Evolutionary conservation across 1,140 invertebrate genomes (phyloP).

Genomic region (Diachasma alloeum): DNA sequence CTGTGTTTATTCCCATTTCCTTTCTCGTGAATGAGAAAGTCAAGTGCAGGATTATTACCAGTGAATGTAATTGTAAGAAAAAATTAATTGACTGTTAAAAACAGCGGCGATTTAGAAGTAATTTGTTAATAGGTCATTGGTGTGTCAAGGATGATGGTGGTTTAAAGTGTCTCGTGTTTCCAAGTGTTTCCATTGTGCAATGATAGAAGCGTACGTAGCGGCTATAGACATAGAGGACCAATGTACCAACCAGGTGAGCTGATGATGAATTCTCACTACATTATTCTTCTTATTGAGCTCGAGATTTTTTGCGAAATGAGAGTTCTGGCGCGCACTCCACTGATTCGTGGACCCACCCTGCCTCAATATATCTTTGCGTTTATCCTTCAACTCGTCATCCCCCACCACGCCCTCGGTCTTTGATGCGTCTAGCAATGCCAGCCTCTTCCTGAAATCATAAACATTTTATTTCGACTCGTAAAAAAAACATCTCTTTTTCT

Average conservation of each 20-base stretch:
- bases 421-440: background rate
- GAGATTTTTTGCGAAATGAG: background rate
- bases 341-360: slow-evolving; percentile 17
- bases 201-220: slow-evolving; percentile 48
- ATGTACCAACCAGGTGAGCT: slow-evolving; percentile 63
- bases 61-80: background rate
- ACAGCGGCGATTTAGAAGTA: background rate
- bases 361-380: background rate
- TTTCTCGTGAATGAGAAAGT: background rate
- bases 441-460: background rate
- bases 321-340: background rate
- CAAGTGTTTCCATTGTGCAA: slow-evolving; percentile 52
- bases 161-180: background rate
- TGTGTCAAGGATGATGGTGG: background rate
- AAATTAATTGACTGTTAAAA: background rate
- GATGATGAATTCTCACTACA: background rate
- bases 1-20: background rate
- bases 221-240: slow-evolving; percentile 49
- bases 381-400: slow-evolving; percentile 23
- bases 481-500: background rate
- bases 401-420: slow-evolving; percentile 44
- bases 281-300: background rate
- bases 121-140: background rate
- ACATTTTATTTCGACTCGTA: background rate
- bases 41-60: background rate